Conservation (phyloP, 1,140 invertebrate genomes). For the Bombyx mandarina region DNA sequence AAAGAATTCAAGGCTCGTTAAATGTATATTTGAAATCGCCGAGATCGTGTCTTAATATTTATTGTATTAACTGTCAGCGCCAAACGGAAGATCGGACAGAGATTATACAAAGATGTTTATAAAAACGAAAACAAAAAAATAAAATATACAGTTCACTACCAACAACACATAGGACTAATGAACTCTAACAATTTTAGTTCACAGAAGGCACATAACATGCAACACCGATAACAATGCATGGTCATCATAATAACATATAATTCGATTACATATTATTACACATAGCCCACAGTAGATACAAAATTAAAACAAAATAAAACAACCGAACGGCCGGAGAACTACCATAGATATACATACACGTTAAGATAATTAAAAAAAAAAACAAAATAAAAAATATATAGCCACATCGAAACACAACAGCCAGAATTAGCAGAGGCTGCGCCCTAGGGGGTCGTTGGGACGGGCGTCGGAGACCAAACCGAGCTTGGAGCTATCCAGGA, state of each 20-base stretch:
- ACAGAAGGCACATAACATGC: constrained; percentile 67
- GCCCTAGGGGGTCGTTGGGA: constrained; percentile 52
- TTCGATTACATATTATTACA: constrained; percentile 27
- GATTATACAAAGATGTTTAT: constrained; percentile 25
- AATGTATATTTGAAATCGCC: background rate
- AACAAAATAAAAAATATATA: constrained; percentile 37
- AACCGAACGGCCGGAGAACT: constrained; percentile 38
- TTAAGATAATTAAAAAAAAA: constrained; percentile 45
- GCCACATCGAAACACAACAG: constrained; percentile 69
- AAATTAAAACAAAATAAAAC: constrained; percentile 30
- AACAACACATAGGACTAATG: constrained; percentile 65
- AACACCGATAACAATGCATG: constrained; percentile 54
- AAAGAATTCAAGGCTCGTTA: constrained; percentile 1
- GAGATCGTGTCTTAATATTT: constrained; percentile 1
- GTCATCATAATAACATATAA: constrained; percentile 41
- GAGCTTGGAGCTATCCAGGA: constrained; percentile 61
- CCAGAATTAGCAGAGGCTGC: constrained; percentile 68
- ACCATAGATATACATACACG: constrained; percentile 60
- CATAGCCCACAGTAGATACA: constrained; percentile 25
- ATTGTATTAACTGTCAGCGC: constrained; percentile 59
- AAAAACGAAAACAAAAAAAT: constrained; percentile 31
- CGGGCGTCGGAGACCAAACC: constrained; percentile 56
- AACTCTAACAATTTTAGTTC: constrained; percentile 62
- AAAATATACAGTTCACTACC: constrained; percentile 56
- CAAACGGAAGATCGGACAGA: constrained; percentile 20